Evolutionary conservation across 2,888 invertebrate genomes (phyloP).

Genomic region (Epsilonema sp.): DNA sequence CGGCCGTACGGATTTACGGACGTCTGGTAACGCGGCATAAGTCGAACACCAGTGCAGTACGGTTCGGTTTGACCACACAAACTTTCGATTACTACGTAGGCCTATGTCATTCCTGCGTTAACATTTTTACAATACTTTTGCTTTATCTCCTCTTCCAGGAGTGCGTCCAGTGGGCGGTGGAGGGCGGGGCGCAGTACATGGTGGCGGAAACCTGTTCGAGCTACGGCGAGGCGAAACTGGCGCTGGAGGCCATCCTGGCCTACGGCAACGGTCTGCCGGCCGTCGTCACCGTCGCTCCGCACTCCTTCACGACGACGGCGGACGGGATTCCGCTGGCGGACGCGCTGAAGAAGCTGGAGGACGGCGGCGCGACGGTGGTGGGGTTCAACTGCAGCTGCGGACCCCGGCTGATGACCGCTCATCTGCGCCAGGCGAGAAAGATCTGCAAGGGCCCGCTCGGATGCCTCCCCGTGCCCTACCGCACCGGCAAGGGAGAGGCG

Average conservation of each 20-base stretch:
- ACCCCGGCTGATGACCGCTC: constrained; percentile 21
- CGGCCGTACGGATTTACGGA: too few relatives aligned
- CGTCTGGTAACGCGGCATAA: too few relatives aligned
- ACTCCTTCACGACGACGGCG: too few relatives aligned
- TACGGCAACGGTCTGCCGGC: constrained; percentile 13
- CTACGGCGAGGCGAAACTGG: constrained; percentile 23
- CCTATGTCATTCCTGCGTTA: too few relatives aligned
- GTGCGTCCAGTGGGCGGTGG: constrained; percentile 27
- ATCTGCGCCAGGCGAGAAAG: constrained; percentile 13
- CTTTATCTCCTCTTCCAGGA: too few relatives aligned
- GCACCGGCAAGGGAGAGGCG: constrained; percentile 16
- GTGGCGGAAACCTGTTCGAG: constrained; percentile 26
- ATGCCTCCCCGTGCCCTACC: constrained; percentile 20
- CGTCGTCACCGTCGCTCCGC: too few relatives aligned
- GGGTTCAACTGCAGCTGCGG: constrained; percentile 27
- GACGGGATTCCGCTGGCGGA: too few relatives aligned
- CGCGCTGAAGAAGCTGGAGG: constrained; percentile 20
- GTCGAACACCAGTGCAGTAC: too few relatives aligned
- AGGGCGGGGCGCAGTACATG: constrained; percentile 26
- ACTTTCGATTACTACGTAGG: too few relatives aligned
- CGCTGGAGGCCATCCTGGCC: constrained; percentile 22
- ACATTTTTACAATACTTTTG: too few relatives aligned
- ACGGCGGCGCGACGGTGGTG: constrained; percentile 25
- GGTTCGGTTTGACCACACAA: too few relatives aligned
- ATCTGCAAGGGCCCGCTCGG: constrained; percentile 23